These are phyloP conservation scores for Manis pentadactyla DNA, from an alignment of 2,797 vertebrate species.

Conservation along the genomic window DNA sequence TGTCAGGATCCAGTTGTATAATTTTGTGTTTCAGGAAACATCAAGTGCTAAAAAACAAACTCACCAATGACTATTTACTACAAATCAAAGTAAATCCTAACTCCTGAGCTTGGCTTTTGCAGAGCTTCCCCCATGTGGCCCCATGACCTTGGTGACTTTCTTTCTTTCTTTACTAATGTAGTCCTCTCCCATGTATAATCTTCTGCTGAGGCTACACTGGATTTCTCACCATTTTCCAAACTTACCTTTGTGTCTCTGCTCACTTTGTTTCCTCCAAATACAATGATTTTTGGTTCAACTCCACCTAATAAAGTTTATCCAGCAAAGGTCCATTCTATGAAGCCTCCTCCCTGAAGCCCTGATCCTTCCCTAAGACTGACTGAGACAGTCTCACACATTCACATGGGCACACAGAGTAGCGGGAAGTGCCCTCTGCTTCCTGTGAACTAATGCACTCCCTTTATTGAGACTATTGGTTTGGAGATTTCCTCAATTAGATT, in stretches of 20 bases:
- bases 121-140: background rate
- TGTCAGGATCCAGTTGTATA: background rate
- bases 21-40: background rate
- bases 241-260: background rate
- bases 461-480: background rate
- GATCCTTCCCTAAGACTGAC: background rate
- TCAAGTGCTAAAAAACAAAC: background rate
- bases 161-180: background rate
- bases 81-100: background rate
- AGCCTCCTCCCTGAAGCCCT: background rate
- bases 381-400: too few species aligned
- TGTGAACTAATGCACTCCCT: background rate
- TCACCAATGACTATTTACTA: background rate
- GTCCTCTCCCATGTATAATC: background rate
- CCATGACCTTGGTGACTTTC: background rate
- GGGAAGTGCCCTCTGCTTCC: background rate
- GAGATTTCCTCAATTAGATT: background rate
- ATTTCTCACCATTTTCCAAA: background rate
- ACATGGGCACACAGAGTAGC: background rate
- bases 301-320: background rate
- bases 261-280: background rate
- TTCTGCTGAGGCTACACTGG: background rate
- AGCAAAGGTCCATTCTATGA: background rate
- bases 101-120: background rate
- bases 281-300: background rate